Evolutionary conservation across 2,113 vertebrate genomes (phyloP).

Genomic region (Carollia perspicillata): DNA sequence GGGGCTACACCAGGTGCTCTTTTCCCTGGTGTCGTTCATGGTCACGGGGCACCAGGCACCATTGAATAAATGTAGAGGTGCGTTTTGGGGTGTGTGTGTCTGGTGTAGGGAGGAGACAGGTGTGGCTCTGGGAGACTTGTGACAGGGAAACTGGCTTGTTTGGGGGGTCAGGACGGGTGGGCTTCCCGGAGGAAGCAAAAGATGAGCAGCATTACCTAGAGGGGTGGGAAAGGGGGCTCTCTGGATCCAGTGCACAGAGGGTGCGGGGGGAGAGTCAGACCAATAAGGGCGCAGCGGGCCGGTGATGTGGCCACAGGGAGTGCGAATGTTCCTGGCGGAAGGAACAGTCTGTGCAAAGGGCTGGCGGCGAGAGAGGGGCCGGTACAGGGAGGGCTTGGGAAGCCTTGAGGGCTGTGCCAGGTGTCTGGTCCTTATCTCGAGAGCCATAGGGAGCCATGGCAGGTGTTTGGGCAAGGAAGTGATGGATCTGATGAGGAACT

Average conservation of each 20-base stretch:
- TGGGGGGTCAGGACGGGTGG: not conserved
- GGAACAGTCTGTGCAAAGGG: not conserved
- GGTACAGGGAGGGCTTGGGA: too few relatives aligned
- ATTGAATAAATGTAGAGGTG: not conserved
- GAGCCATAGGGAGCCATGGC: not conserved
- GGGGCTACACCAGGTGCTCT: not conserved
- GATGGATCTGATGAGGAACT: not conserved
- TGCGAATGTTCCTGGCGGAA: not conserved
- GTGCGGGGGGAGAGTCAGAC: not conserved
- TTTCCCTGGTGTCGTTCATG: not conserved
- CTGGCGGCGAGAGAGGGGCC: not conserved
- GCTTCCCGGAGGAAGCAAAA: not conserved
- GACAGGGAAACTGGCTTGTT: not conserved
- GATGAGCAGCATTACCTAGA: too few relatives aligned
- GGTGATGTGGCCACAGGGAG: not conserved
- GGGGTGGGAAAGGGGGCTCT: not conserved
- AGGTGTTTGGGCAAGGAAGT: not conserved
- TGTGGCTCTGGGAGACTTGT: not conserved
- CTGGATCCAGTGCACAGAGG: not conserved
- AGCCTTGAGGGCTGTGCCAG: not conserved
- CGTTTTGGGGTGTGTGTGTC: not conserved
- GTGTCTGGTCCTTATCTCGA: not conserved
- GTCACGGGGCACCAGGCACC: not conserved
- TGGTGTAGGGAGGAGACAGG: not conserved
- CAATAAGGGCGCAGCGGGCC: not conserved